phyloP scores from a whole-genome alignment of 2,113 vertebrate species.

The Peucedramus taeniatus region DNA sequence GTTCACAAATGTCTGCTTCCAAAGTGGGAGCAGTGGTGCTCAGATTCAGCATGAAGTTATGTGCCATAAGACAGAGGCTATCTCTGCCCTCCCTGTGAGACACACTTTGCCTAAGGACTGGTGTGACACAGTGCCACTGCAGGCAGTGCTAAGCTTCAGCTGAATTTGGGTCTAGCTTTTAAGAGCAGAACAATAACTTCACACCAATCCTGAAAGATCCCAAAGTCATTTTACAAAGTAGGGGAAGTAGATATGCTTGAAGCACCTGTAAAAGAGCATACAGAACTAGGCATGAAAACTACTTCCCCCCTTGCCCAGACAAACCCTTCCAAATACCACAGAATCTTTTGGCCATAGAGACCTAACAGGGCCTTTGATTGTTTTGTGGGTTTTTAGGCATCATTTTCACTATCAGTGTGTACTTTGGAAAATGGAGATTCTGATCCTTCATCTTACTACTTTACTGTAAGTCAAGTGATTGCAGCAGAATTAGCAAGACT shows the following conservation, averaged over 20 bases:
- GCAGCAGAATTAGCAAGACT: background rate
- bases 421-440: background rate
- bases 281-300: background rate
- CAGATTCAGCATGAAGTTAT: background rate
- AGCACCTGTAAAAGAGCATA: background rate
- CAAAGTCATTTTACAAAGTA: background rate
- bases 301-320: background rate
- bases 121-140: fast-evolving
- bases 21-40: background rate
- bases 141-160: background rate
- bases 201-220: background rate
- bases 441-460: background rate
- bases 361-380: background rate
- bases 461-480: background rate
- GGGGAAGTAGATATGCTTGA: background rate
- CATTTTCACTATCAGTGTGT: background rate
- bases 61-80: background rate
- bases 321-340: background rate
- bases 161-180: background rate
- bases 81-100: background rate
- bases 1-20: background rate
- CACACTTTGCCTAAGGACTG: background rate
- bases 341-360: background rate
- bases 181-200: background rate
- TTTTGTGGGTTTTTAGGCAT: background rate